Evolutionary conservation across 2,797 vertebrate genomes (phyloP).

Genomic region (Lepus townsendii): DNA sequence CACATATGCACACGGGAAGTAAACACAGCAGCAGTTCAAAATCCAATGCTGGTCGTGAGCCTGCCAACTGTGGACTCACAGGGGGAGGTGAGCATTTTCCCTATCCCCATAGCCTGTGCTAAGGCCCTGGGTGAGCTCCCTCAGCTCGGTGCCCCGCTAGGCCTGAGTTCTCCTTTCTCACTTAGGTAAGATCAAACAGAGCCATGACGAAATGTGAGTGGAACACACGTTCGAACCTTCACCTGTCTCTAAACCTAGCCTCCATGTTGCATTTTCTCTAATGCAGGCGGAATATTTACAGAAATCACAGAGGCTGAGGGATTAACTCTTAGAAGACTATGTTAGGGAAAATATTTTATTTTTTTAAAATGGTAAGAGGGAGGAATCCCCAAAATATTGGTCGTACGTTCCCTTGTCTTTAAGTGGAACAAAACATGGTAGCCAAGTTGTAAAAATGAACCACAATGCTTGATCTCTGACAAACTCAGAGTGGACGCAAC

Average conservation of each 20-base stretch:
- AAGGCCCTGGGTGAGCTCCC: background rate
- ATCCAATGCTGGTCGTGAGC: background rate
- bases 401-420: background rate
- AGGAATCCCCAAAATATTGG: background rate
- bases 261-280: constrained; percentile 33
- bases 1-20: background rate
- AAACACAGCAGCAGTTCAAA: background rate
- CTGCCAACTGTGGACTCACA: background rate
- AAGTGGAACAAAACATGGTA: background rate
- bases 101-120: background rate
- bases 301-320: constrained; percentile 35
- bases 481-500: background rate
- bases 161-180: background rate
- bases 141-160: constrained; percentile 37
- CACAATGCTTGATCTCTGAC: background rate
- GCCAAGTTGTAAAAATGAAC: background rate
- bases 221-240: background rate
- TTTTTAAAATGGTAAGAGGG: background rate
- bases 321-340: constrained; percentile 2
- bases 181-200: background rate
- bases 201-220: background rate
- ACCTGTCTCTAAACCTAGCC: background rate
- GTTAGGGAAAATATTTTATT: constrained; percentile 44
- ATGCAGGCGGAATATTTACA: constrained; percentile 41
- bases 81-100: background rate